These are phyloP conservation scores for Deilephila porcellus DNA, from an alignment of 2,888 invertebrate genomes.

Conservation along the genomic window DNA sequence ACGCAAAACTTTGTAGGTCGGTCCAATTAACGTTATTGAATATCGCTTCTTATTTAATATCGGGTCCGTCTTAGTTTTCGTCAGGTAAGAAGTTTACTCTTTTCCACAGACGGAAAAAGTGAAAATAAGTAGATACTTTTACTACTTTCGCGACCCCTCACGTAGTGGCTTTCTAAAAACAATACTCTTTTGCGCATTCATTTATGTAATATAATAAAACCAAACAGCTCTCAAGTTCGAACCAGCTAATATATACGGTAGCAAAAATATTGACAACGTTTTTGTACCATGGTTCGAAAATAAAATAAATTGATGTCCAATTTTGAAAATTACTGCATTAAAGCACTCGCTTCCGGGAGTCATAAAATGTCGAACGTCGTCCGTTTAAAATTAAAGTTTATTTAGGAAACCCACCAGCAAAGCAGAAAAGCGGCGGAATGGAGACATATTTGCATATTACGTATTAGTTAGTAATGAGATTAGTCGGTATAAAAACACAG, in stretches of 20 bases:
- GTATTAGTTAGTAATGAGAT: not conserved
- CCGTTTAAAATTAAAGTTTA: slow-evolving; percentile 13
- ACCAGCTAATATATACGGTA: not conserved
- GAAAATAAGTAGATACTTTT: too few relatives aligned
- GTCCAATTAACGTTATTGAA: too few relatives aligned
- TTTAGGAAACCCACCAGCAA: not conserved
- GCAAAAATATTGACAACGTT: not conserved
- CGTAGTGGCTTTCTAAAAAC: too few relatives aligned
- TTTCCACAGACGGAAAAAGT: too few relatives aligned
- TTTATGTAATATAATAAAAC: too few relatives aligned
- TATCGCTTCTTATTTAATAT: too few relatives aligned
- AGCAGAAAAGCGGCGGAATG: not conserved
- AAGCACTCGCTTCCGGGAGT: not conserved
- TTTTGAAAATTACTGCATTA: slow-evolving; percentile 1
- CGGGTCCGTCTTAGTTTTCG: too few relatives aligned
- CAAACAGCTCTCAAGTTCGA: too few relatives aligned
- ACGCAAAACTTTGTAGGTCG: too few relatives aligned
- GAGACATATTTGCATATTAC: slow-evolving; percentile 14
- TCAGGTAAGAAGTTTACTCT: too few relatives aligned
- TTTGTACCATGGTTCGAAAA: not conserved
- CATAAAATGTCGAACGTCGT: not conserved
- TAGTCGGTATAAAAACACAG: slow-evolving; percentile 6
- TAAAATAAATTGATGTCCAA: not conserved
- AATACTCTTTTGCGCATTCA: too few relatives aligned
- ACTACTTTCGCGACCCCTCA: too few relatives aligned